Evolutionary conservation across 2,113 vertebrate species (phyloP).

Genomic region (Semicossyphus pulcher): DNA sequence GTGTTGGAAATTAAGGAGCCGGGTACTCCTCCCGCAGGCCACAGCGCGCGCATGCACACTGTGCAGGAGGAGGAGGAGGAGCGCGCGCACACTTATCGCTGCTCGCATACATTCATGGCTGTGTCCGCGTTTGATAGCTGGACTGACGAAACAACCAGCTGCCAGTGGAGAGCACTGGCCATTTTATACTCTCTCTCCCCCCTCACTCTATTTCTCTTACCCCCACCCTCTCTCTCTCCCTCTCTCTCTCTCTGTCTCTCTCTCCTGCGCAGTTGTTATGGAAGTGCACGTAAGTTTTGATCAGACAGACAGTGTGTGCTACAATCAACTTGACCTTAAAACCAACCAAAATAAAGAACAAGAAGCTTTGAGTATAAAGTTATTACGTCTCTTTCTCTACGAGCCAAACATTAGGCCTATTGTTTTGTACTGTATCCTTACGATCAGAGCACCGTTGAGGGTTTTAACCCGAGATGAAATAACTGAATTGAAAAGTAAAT

Average conservation of each 20-base stretch:
- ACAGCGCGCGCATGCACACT: conserved; percentile 54
- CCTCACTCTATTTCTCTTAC: neutral
- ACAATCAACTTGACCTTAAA: neutral
- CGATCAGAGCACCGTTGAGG: no score
- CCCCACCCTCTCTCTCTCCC: conserved; percentile 8
- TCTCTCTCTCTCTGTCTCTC: neutral
- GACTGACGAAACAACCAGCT: conserved; percentile 54
- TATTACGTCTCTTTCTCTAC: neutral
- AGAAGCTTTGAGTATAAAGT: neutral
- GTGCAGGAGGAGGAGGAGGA: no score
- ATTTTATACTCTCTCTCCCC: conserved; percentile 26
- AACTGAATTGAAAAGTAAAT: neutral
- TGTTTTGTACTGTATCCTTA: no score
- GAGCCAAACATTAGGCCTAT: no score
- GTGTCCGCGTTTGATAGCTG: conserved; percentile 38
- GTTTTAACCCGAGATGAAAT: neutral
- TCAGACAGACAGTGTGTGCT: neutral
- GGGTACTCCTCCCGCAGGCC: conserved; percentile 72
- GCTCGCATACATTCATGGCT: neutral
- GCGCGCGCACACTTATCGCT: conserved; percentile 28
- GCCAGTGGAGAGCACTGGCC: conserved; percentile 36
- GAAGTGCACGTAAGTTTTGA: conserved; percentile 9
- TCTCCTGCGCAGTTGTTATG: neutral
- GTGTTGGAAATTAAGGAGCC: conserved; percentile 46
- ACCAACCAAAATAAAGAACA: neutral